Evolutionary conservation across 2,888 invertebrate species (phyloP).

Genomic region (Aspidiotus destructor): DNA sequence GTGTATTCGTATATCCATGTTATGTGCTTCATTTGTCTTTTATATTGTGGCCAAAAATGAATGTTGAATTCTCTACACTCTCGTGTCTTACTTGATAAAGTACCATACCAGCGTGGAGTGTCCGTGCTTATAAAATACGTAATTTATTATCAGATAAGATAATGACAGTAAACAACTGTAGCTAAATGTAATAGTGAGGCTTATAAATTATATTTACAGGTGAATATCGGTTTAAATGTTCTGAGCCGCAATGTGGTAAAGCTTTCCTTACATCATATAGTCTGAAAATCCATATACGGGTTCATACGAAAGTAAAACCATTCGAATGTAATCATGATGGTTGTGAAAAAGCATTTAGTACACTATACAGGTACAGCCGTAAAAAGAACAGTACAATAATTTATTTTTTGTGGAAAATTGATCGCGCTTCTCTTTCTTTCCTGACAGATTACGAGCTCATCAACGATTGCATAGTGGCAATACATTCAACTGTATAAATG

Average conservation of each 20-base stretch:
- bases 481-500: conserved; percentile 81
- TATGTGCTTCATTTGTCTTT: too few species aligned
- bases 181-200: neutral
- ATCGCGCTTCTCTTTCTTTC: neutral
- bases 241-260: conserved; percentile 77
- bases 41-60: too few species aligned
- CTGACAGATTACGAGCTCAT: conserved; percentile 66
- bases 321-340: conserved; percentile 72
- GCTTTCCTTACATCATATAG: conserved; percentile 91
- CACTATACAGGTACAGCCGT: conserved; percentile 63
- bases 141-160: too few species aligned
- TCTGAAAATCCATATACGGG: conserved; percentile 84
- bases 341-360: conserved; percentile 89
- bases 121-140: too few species aligned
- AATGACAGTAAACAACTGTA: too few species aligned
- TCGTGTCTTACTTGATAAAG: too few species aligned
- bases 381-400: too few species aligned
- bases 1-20: too few species aligned
- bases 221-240: conserved; percentile 87
- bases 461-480: conserved; percentile 86
- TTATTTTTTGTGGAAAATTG: neutral
- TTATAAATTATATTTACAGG: conserved; percentile 49
- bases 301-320: conserved; percentile 86
- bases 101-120: too few species aligned
- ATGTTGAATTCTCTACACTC: too few species aligned